These are phyloP conservation scores for Acanthiza pusilla DNA, from an alignment of 2,797 vertebrate species.

Conservation along the genomic window DNA sequence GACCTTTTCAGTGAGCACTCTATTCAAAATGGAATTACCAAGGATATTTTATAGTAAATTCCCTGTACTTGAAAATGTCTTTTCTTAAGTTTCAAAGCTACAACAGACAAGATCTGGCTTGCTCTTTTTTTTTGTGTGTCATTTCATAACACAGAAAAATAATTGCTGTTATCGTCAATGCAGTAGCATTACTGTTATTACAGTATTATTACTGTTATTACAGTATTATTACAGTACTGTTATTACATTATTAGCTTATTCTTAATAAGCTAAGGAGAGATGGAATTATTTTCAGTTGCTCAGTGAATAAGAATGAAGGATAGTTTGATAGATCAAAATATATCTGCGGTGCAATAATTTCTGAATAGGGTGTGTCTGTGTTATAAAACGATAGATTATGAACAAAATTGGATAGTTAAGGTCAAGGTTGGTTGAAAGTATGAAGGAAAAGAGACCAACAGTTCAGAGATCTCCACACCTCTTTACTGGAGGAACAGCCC, in stretches of 20 bases:
- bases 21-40: neutral
- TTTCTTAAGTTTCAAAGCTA: neutral
- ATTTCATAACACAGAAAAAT: neutral
- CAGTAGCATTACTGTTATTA: neutral
- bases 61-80: neutral
- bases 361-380: neutral
- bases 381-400: neutral
- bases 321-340: neutral
- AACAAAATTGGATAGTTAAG: neutral
- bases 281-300: neutral
- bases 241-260: too few relatives aligned
- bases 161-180: neutral
- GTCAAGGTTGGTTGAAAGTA: neutral
- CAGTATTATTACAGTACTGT: too few relatives aligned
- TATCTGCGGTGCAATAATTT: neutral
- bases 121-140: neutral
- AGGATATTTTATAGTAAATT: neutral
- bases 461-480: neutral
- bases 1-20: neutral
- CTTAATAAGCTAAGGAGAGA: neutral
- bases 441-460: neutral
- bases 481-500: neutral
- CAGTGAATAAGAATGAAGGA: neutral
- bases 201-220: neutral
- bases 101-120: neutral